Evolutionary conservation across 2,797 vertebrate species (phyloP).

Genomic region (Poliocrania exsul): DNA sequence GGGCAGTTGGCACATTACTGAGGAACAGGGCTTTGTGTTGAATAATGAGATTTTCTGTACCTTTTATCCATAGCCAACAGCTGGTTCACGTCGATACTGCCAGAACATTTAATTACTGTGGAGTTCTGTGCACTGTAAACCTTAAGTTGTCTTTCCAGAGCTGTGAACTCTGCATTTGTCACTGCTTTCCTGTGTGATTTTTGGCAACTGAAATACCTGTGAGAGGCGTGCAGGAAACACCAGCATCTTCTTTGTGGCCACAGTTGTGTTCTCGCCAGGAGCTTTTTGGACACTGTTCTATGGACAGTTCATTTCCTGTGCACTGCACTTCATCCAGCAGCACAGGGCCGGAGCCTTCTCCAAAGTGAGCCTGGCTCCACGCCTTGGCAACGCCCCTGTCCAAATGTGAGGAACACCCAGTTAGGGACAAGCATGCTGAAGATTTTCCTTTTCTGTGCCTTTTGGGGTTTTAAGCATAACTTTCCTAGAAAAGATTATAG

Average conservation of each 20-base stretch:
- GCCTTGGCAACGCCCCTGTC: slow-evolving; percentile 89
- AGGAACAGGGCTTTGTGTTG: background rate
- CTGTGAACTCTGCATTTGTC: background rate
- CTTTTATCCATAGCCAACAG: background rate
- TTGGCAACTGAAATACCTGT: slow-evolving; percentile 77
- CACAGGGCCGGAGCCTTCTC: slow-evolving; percentile 87
- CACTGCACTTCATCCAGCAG: slow-evolving; percentile 92
- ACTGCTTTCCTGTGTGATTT: background rate
- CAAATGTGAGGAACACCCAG: background rate
- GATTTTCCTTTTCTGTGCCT: background rate
- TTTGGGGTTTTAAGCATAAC: background rate
- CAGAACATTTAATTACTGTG: background rate
- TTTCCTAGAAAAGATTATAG: background rate
- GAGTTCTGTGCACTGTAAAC: background rate
- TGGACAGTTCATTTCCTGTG: slow-evolving; percentile 93
- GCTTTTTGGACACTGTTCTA: slow-evolving; percentile 91
- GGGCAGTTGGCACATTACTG: background rate
- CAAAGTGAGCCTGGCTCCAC: slow-evolving; percentile 88
- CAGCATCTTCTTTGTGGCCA: slow-evolving; percentile 92
- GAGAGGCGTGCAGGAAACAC: slow-evolving; percentile 89
- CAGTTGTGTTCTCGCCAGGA: slow-evolving; percentile 95
- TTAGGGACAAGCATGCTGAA: background rate
- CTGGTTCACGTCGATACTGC: background rate
- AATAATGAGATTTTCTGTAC: background rate
- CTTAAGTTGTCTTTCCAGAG: background rate